These are phyloP conservation scores for Leptinotarsa undecemlineata DNA, from an alignment of 1,140 invertebrate genomes.

Conservation along the genomic window DNA sequence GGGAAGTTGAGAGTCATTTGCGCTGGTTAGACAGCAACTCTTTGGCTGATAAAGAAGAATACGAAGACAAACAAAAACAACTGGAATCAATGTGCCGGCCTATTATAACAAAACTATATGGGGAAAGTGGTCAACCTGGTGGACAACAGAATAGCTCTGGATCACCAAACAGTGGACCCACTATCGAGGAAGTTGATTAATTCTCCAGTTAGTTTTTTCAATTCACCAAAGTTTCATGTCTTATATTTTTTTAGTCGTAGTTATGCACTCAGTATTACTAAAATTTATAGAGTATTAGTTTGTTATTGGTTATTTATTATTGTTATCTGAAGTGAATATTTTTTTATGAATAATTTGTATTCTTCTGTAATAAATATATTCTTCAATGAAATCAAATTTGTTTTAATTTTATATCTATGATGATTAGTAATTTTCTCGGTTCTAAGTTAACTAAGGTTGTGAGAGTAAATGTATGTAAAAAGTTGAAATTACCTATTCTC, in stretches of 20 bases:
- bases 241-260: not conserved
- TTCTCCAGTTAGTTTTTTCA: not conserved
- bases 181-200: conserved; percentile 76
- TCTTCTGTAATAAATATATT: too few relatives aligned
- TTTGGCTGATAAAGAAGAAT: conserved; percentile 65
- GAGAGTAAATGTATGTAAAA: too few relatives aligned
- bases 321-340: too few relatives aligned
- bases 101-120: conserved; percentile 58
- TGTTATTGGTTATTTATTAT: too few relatives aligned
- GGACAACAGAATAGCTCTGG: conserved; percentile 52
- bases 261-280: too few relatives aligned
- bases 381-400: too few relatives aligned
- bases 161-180: conserved; percentile 56
- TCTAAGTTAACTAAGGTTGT: too few relatives aligned
- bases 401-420: too few relatives aligned
- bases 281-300: too few relatives aligned
- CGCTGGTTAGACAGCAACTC: conserved; percentile 63
- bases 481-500: too few relatives aligned
- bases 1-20: conserved; percentile 56
- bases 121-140: conserved; percentile 22
- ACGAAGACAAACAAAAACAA: conserved; percentile 61
- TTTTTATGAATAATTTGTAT: too few relatives aligned
- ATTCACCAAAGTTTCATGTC: not conserved
- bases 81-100: conserved; percentile 56
- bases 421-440: too few relatives aligned